Conservation (phyloP, 2,113 vertebrate genomes). For the Indicator maculatus region DNA sequence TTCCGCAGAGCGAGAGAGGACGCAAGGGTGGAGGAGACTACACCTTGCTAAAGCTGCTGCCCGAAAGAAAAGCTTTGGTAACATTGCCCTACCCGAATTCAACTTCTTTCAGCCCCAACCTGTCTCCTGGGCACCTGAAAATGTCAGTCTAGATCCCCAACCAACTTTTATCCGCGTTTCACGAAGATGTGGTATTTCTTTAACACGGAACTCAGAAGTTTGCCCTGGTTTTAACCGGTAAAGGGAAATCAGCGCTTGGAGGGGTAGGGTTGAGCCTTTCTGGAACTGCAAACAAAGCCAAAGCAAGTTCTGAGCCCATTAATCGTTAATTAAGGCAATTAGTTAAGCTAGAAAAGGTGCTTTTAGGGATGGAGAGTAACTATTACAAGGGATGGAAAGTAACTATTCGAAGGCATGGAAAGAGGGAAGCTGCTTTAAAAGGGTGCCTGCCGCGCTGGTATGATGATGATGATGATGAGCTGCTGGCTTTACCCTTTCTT, state of each 20-base stretch:
- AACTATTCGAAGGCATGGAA: not conserved
- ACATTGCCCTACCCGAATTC: not conserved
- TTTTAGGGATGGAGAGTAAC: not conserved
- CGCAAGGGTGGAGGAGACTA: not conserved
- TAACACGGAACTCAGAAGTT: not conserved
- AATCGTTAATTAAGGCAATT: not conserved
- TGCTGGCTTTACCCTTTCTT: constrained; percentile 12
- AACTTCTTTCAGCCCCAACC: not conserved
- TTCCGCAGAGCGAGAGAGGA: not conserved
- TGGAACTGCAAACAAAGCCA: not conserved
- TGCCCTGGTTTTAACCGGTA: not conserved
- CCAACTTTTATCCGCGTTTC: not conserved
- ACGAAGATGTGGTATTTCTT: not conserved
- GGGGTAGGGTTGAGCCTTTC: not conserved
- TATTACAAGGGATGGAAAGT: not conserved
- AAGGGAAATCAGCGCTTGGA: not conserved
- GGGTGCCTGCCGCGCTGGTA: not conserved
- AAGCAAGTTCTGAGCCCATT: not conserved
- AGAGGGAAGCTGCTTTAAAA: not conserved
- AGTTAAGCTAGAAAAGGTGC: not conserved
- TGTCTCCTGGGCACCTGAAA: not conserved
- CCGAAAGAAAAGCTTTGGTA: constrained; percentile 11
- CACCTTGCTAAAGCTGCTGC: not conserved
- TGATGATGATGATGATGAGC: not conserved
- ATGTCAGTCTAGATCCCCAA: not conserved